Evolutionary conservation across 2,888 invertebrate genomes (phyloP), one percentile per base, ranked within the genome.

Genomic region (Pseudococcus viburni): DNA sequence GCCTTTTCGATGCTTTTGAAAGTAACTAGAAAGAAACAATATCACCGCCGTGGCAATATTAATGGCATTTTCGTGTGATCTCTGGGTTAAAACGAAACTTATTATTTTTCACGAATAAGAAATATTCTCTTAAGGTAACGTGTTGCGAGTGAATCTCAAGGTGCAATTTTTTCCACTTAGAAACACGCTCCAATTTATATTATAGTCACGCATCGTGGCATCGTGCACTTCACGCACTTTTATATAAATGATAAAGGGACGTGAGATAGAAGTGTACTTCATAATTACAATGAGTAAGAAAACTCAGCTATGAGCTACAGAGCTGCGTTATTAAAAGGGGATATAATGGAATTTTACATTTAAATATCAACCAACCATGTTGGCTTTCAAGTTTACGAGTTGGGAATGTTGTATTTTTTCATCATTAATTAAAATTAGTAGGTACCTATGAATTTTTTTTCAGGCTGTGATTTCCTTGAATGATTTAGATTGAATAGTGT

Each of bases 181-280:
- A 55, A 55, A 55, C 55, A 55, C 55, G 55, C 55, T 55, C 55
- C 55, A 5, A 55, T 55, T 55, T 55, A 55, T 55, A 55, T 55
- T 55, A 55, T 55, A 55, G 17, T 55, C 55, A 55, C 17, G 55
- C 12, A 55, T 55, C 17, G 17, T 17, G 55, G 55, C 17, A 55
- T 55, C 1, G 55, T 17, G 55, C 12, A 46, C 46, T 46, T 46
- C 55, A 17, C 55, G 55, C 55, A 55, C 17, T 55, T 55, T 55
- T 17, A 17, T 55, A 55, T 17, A 17, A 55, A 55, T 55, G 17
- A 55, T 17, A 17, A 15, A 55, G 17, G 17, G 15, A 55, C 55
- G 55, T 17, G 55, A 55, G 17, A 55, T 12, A 15, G 15, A 55
- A 17, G 55, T 55, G 55, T 55, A 55, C 55, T 55, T 55, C 17